These are phyloP conservation scores for Betta splendens DNA, from an alignment of 2,797 vertebrate species.

Conservation along the genomic window DNA sequence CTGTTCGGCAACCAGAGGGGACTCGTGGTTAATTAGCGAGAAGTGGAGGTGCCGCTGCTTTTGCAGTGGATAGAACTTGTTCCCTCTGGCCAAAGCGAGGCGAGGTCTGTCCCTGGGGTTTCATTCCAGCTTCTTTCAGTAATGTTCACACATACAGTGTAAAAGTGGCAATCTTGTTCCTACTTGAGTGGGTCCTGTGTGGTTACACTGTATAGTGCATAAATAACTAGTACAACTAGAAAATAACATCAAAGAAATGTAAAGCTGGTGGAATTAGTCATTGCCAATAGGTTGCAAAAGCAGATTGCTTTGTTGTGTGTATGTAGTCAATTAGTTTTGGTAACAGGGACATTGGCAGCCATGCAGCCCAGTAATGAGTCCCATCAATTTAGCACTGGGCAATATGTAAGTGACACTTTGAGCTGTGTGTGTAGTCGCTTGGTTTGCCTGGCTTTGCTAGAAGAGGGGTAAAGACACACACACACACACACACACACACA, in stretches of 20 bases:
- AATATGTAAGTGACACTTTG: conserved; percentile 37
- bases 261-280: conserved; percentile 34
- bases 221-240: conserved; percentile 9
- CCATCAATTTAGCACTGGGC: conserved; percentile 63
- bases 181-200: not conserved
- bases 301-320: conserved; percentile 63
- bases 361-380: conserved; percentile 58
- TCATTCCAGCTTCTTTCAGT: not conserved
- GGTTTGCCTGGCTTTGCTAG: conserved; percentile 29
- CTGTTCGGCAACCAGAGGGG: not conserved
- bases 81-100: not conserved
- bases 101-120: not conserved
- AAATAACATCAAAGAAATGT: conserved; percentile 26
- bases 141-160: not conserved
- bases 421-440: conserved; percentile 20
- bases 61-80: too few relatives aligned
- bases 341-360: conserved; percentile 51
- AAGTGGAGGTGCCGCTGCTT: too few relatives aligned
- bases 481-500: conserved; percentile 28
- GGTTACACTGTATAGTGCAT: not conserved
- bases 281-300: conserved; percentile 27
- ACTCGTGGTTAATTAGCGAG: not conserved
- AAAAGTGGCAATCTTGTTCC: too few relatives aligned
- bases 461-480: conserved; percentile 49
- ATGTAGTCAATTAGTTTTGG: conserved; percentile 61